Evolutionary conservation across 2,797 vertebrate species (phyloP), one percentile per base, ranked within the genome.

Genomic region (Oreonectes daqikongensis): DNA sequence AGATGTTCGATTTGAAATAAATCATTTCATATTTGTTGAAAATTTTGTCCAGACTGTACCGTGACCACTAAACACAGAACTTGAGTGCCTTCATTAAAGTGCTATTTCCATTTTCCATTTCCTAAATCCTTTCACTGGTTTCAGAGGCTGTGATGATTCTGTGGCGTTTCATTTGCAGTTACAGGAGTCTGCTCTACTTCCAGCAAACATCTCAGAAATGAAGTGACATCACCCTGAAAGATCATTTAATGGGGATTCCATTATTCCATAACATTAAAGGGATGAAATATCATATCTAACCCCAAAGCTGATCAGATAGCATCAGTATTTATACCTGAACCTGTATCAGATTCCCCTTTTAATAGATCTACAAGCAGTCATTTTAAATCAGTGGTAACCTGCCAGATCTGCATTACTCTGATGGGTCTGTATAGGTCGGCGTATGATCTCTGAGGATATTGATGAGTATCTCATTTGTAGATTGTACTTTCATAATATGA

Each of bases 21-120:
- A 63, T 15, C 1, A 50, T 42, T 74, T 22, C 7, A 30, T 57
- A 57, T 75, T 75, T 67, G n/a, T 40, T 67, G 63, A 57, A 64
- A 66, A 52, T 10, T 17, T 18, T 38, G 44, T 44, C 61, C 24
- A 44, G 55, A 57, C 63, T 75, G 24, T 44, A 55, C 72, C 66
- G 38, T 75, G 72, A 75, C 72, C 72, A 57, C 50, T 67, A 57
- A 8, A 75, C 24, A 67, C 63, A 67, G 50, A 66, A 75, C 38
- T 75, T 67, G 50, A 75, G 63, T 53, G 72, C 42, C 28, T 63
- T 75, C 72, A 75, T 75, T 67, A 75, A 75, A 75, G 52, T 20
- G 63, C 63, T 52, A 75, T 75, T 75, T 75, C 72, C 72, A 75
- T 75, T 67, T 67, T 75, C 72, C 63, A 75, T 75, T 75, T 75